These are phyloP conservation scores for Physeter macrocephalus DNA, from an alignment of 2,113 vertebrate genomes.

Conservation along the genomic window DNA sequence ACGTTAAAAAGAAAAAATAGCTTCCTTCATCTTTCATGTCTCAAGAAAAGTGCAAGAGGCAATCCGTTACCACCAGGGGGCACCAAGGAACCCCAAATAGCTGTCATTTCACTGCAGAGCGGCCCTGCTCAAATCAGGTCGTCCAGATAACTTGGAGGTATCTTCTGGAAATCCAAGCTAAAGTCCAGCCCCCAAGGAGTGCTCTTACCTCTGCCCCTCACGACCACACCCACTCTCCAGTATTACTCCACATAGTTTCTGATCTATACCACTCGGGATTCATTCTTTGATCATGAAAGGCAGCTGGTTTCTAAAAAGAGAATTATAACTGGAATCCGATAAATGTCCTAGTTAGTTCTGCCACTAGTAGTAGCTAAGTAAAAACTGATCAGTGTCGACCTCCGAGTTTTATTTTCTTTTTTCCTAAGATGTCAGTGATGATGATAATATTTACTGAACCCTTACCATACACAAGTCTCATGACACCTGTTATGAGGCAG, in stretches of 20 bases:
- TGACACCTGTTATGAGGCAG: neutral
- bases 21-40: neutral
- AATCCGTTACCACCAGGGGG: neutral
- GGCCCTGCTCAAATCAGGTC: neutral
- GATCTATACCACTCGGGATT: neutral
- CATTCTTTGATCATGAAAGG: neutral
- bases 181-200: neutral
- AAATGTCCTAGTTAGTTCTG: neutral
- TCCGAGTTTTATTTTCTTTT: neutral
- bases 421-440: neutral
- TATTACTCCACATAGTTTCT: neutral
- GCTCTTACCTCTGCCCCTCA: no score
- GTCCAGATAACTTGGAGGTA: neutral
- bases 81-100: neutral
- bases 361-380: neutral
- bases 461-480: neutral
- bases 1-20: no score
- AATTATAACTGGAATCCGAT: neutral
- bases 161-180: neutral
- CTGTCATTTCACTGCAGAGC: neutral
- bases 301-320: neutral
- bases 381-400: neutral
- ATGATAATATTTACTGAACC: neutral
- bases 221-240: neutral
- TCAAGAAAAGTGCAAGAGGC: neutral